Evolutionary conservation across 2,888 invertebrate genomes (phyloP).

Genomic region (Aspidiotus destructor): DNA sequence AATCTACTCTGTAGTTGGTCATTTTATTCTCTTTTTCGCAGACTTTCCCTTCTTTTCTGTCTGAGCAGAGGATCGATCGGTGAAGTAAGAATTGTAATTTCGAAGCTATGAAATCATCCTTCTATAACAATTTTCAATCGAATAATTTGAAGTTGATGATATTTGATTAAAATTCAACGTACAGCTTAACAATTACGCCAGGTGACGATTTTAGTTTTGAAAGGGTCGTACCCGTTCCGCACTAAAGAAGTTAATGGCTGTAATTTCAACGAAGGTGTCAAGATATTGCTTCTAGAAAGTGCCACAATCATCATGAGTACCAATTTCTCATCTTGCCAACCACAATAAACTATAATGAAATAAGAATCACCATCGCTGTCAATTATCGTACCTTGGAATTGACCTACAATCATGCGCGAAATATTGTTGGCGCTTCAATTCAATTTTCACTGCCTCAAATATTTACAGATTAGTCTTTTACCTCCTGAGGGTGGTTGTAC

Average conservation of each 20-base stretch:
- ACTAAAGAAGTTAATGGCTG: slow-evolving; percentile 37
- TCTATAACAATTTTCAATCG: slow-evolving; percentile 22
- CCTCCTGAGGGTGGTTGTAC: slow-evolving; percentile 38
- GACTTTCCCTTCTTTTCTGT: no score
- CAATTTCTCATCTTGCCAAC: slow-evolving; percentile 35
- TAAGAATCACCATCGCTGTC: slow-evolving; percentile 35
- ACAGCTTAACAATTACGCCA: slow-evolving; percentile 37
- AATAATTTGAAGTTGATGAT: slow-evolving; percentile 27
- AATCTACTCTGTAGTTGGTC: no score
- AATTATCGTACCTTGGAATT: slow-evolving; percentile 36
- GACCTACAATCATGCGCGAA: slow-evolving; percentile 30
- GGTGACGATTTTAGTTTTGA: slow-evolving; percentile 37
- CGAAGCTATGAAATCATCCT: slow-evolving; percentile 7
- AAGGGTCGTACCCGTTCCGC: slow-evolving; percentile 37
- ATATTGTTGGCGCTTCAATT: background rate
- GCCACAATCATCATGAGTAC: slow-evolving; percentile 38
- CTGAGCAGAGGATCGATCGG: no score
- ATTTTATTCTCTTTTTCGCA: no score
- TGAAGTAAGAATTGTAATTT: slow-evolving; percentile 10
- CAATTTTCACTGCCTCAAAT: background rate
- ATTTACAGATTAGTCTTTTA: slow-evolving; percentile 13
- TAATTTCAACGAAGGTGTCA: slow-evolving; percentile 36
- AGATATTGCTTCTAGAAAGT: slow-evolving; percentile 35
- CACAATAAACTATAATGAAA: slow-evolving; percentile 37
- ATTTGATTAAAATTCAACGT: background rate